Evolutionary conservation across 1,140 invertebrate species (phyloP), one percentile per base, ranked within the genome.

Genomic region (Daktulosphaira vitifoliae): DNA sequence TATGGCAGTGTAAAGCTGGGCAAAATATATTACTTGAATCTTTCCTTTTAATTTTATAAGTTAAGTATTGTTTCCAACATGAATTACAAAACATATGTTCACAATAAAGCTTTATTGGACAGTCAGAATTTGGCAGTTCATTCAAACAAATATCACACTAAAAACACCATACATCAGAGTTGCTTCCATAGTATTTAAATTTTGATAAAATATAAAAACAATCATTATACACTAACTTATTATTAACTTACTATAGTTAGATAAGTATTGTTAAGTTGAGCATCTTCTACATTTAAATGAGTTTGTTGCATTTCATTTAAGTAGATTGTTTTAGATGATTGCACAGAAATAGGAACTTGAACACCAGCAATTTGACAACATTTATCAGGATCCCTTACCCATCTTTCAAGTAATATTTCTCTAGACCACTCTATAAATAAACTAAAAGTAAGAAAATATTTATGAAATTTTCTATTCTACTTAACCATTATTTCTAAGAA

Each of bases 401-500:
- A 87, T 59, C 82, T 79, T 71, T 87, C 84, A 39, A 86, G 73
- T 25, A 87, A 72, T 33, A 79, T 74, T 71, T 86, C 83, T 69
- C 84, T 73, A 39, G 84, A 87, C 85, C 85, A 88, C 77, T 87
- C 85, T 86, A 70, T 20, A 74, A 72, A 9, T 29, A 18, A 62
- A 67, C 16, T 59, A 2, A 0, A 49, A 38, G 16, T 38, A 3
- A 52, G n/a, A 16, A 9, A 25, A 26, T 44, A 22, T 50, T 26
- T 33, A 26, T 59, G 59, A 3, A 59, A 50, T 69, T 71, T 75
- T n/a, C n/a, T n/a, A n/a, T n/a, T n/a, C n/a, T n/a, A n/a, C n/a
- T n/a, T n/a, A n/a, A 85, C 85, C 84, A 75, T 86, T 82, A 71
- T 85, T 82, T 69, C 84, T 74, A 13, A 88, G 76, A 18, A 88